phyloP scores from a whole-genome alignment of 53 echinoderm and acorn worm species.

The Apostichopus leukothele region DNA sequence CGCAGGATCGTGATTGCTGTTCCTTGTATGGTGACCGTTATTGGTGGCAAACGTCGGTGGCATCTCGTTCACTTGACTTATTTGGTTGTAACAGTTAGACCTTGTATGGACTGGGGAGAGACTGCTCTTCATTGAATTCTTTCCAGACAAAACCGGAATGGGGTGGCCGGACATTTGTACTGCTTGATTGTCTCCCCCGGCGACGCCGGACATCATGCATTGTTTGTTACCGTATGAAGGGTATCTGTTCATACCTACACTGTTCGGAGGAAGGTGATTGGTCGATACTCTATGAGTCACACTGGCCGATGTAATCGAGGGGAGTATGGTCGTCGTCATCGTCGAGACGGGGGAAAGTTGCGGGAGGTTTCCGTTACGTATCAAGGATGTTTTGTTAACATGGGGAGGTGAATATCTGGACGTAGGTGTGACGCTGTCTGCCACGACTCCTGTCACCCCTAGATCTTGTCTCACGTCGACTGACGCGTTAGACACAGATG shows the following conservation, averaged over 20 bases:
- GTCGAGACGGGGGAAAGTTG: conserved; percentile 16
- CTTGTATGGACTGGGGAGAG: not conserved
- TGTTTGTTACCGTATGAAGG: conserved; percentile 7
- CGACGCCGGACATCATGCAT: conserved; percentile 24
- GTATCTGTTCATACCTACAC: conserved; percentile 13
- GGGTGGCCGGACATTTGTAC: conserved; percentile 2
- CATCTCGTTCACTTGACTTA: not conserved
- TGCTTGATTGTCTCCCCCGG: not conserved
- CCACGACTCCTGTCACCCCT: not conserved
- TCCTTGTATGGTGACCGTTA: not conserved
- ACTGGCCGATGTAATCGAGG: conserved; percentile 17
- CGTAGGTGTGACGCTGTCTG: not conserved
- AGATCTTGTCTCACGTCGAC: conserved; percentile 16
- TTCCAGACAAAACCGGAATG: not conserved
- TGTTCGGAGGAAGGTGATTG: not conserved
- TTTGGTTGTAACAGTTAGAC: conserved; percentile 17
- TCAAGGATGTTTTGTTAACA: not conserved
- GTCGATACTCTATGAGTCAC: not conserved
- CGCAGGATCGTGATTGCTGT: conserved; percentile 7
- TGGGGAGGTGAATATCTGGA: not conserved
- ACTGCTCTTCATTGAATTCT: not conserved
- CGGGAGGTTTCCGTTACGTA: not conserved
- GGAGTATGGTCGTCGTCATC: not conserved
- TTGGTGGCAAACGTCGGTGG: not conserved
- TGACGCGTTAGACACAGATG: not conserved